Conservation (phyloP, 2,113 vertebrate species). For the Trachemys scripta region DNA sequence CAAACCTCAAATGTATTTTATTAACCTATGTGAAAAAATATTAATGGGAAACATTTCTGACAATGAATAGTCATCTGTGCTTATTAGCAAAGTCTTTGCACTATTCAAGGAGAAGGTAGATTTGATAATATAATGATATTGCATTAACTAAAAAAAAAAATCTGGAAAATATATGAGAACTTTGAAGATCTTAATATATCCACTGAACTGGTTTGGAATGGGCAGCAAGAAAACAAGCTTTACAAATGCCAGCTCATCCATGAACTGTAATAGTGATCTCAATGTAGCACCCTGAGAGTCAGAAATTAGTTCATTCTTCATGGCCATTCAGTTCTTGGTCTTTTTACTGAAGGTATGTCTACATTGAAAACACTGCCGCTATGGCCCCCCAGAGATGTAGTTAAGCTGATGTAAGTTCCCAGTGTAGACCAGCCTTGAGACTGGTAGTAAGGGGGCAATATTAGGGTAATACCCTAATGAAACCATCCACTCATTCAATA, state of each 20-base stretch:
- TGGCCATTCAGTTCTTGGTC: neutral
- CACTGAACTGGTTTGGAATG: neutral
- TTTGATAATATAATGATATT: neutral
- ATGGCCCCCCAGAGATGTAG: neutral
- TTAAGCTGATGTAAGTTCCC: neutral
- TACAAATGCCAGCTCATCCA: neutral
- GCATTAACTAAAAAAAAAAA: neutral
- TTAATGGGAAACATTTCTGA: neutral
- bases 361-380: neutral
- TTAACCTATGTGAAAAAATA: neutral
- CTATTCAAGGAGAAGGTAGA: neutral
- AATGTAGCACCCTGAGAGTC: neutral
- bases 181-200: neutral
- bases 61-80: neutral
- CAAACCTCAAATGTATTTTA: neutral
- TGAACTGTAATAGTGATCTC: neutral
- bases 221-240: neutral
- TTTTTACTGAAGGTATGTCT: neutral
- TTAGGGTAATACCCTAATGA: neutral
- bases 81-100: neutral
- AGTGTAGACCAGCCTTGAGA: neutral
- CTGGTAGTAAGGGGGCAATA: neutral
- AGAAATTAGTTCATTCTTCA: neutral
- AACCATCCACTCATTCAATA: neutral
- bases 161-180: neutral